Base-by-base conservation (phyloP, 2,888 invertebrate genomes). In the Lypha dubia region DNA sequence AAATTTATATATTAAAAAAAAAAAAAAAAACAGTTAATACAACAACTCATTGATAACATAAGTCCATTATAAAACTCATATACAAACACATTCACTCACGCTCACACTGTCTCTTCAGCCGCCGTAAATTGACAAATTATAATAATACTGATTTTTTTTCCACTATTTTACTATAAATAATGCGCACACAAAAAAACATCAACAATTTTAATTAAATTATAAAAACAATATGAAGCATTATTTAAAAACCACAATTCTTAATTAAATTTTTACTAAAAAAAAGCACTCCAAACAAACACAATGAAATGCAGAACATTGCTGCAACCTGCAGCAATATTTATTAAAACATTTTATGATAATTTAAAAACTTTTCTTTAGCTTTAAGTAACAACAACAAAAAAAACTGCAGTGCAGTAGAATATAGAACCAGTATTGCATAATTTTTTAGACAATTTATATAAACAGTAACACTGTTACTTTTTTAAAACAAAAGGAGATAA, bases 171-270 rank as follows among this genome's bases (percentile, higher is more conserved):
- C 49, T 38, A 49, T 51, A 68, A 68, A 77, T 60, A 77, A 77
- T 76, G 67, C 76, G 68, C 35, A 67, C 76, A 77, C 35, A 67
- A 41, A 58, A 75, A 67, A 74, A 70, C 65, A 49, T 51, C 49
- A 77, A 46, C 68, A 65, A 58, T 79, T 80, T 84, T 84, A 84
- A 84, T 84, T 84, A 84, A 84, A 84, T 84, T 84, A 84, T 81
- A 81, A 70, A 81, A 82, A 82, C 81, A 82, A 82, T 76, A 46
- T 70, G 38, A 79, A 81, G 81, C 81, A 81, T 81, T 84, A 84
- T 81, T 81, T 84, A 70, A 73, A 80, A 81, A 81, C 81, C 84
- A 74, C 84, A 84, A 81, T 84, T 84, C 81, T 84, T 84, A 84
- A 84, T 84, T 84, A 84, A 84, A 63, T 75, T 81, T 81, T 20